phyloP scores from a whole-genome alignment of 2,113 vertebrate species.

The Misgurnus anguillicaudatus region DNA sequence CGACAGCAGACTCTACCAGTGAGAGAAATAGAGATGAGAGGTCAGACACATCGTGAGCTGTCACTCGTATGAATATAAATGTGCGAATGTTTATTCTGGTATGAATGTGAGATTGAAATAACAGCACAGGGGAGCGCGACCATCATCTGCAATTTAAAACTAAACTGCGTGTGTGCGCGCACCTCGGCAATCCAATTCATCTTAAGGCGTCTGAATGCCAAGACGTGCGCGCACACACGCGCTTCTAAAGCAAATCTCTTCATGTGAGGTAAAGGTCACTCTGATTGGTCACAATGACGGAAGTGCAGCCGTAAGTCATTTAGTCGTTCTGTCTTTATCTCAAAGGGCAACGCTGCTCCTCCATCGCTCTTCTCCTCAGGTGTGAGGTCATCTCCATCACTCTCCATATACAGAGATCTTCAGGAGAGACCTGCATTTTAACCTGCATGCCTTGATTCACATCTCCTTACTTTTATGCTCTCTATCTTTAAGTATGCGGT shows the following conservation, averaged over 20 bases:
- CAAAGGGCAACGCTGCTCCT: conserved; percentile 44
- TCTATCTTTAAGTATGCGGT: too few species aligned
- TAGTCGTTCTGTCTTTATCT: conserved; percentile 55
- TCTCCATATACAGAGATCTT: conserved; percentile 2
- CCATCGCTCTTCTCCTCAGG: conserved; percentile 47
- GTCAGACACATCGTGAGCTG: conserved; percentile 14
- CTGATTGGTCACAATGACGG: conserved; percentile 66
- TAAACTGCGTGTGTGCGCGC: not conserved
- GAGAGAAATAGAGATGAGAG: not conserved
- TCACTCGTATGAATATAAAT: conserved; percentile 49
- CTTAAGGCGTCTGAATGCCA: conserved; percentile 21
- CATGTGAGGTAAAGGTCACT: conserved; percentile 66
- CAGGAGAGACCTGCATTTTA: not conserved
- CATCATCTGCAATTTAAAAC: not conserved
- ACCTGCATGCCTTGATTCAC: too few species aligned
- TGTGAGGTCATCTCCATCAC: conserved; percentile 15
- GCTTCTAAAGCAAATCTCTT: conserved; percentile 48
- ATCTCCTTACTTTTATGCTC: too few species aligned
- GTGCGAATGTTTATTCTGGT: conserved; percentile 17
- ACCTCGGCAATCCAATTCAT: conserved; percentile 8
- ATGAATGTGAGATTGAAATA: conserved; percentile 48
- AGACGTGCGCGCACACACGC: not conserved
- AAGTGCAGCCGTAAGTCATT: conserved; percentile 68
- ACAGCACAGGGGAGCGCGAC: not conserved
- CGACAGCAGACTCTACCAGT: conserved; percentile 87